These are phyloP conservation scores for Caenorhabditis uteleia DNA, from an alignment of 2,888 invertebrate genomes.

Conservation along the genomic window DNA sequence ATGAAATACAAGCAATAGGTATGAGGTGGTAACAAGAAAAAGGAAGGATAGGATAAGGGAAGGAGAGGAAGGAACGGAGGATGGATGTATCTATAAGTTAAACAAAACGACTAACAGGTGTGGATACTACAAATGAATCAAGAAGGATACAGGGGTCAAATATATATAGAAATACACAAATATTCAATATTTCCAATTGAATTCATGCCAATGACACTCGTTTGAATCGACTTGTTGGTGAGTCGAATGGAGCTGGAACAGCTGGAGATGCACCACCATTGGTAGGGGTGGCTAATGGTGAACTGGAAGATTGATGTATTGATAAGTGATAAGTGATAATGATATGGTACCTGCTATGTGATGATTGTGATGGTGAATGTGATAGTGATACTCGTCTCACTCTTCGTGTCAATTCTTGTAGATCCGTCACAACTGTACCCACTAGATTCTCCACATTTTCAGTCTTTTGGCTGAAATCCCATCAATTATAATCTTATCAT, in stretches of 20 bases:
- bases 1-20: no score
- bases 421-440: conserved; percentile 60
- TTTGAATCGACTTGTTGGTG: conserved; percentile 47
- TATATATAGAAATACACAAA: no score
- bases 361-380: conserved; percentile 44
- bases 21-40: no score
- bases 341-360: conserved; percentile 25
- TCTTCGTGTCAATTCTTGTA: conserved; percentile 60
- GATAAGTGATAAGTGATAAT: background rate
- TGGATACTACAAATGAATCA: background rate
- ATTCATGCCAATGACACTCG: conserved; percentile 42
- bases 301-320: conserved; percentile 14
- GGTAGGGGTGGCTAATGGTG: conserved; percentile 37
- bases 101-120: no score
- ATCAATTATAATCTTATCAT: background rate
- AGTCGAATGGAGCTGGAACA: conserved; percentile 34
- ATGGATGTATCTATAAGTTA: background rate
- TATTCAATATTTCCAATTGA: no score
- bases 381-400: conserved; percentile 58
- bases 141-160: background rate
- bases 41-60: no score
- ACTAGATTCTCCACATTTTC: conserved; percentile 49
- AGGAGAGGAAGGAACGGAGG: no score
- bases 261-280: conserved; percentile 39
- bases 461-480: conserved; percentile 27